Conservation (phyloP, 2,113 vertebrate species). For the Cephalopholis sonnerati region DNA sequence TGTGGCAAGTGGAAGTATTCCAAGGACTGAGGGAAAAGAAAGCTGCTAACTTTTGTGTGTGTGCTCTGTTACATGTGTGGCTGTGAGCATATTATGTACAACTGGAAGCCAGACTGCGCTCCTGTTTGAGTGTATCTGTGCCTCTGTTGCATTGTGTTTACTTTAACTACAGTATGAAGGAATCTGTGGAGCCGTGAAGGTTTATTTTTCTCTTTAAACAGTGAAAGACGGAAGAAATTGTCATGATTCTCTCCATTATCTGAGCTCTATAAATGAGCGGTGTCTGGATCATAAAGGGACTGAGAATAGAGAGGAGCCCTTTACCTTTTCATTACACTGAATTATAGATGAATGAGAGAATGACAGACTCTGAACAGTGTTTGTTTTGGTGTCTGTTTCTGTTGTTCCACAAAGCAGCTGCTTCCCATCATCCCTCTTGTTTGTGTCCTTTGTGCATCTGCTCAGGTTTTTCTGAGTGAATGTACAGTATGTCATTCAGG, state of each 20-base stretch:
- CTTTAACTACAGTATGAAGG: neutral
- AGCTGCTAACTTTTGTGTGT: neutral
- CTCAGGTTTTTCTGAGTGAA: neutral
- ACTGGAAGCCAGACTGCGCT: neutral
- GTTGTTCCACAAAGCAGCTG: neutral
- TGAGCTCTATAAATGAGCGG: neutral
- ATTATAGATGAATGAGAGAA: constrained; percentile 21
- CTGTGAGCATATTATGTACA: neutral
- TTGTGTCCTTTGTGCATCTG: neutral
- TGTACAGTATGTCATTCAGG: neutral
- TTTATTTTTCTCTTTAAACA: neutral
- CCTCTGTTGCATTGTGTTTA: neutral
- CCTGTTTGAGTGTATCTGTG: constrained; percentile 4
- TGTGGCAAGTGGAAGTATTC: constrained; percentile 45
- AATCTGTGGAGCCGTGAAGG: neutral
- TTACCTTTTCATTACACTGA: constrained; percentile 31
- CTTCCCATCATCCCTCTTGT: neutral
- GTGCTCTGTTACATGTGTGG: neutral
- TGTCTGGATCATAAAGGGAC: neutral
- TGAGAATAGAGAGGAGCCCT: neutral
- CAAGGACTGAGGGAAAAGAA: constrained; percentile 11
- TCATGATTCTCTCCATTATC: constrained; percentile 17
- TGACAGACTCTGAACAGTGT: neutral
- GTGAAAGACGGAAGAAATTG: neutral
- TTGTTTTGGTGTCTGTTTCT: neutral